Conservation (phyloP, 2,888 invertebrate species). For the Caenorhabditis zanzibari region DNA sequence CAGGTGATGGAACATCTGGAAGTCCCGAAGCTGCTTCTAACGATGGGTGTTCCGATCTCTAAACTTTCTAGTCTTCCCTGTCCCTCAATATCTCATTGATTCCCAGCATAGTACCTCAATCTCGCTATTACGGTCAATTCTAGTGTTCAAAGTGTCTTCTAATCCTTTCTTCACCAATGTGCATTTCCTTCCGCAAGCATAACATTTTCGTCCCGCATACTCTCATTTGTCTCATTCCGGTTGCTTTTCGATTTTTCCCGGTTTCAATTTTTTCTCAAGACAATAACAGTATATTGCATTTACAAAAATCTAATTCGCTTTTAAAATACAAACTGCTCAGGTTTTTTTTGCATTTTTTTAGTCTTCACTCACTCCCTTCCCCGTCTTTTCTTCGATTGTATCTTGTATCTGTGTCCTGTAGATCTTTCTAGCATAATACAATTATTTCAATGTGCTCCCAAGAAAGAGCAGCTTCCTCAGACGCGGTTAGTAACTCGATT, state of each 20-base stretch:
- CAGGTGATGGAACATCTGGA: conserved; percentile 63
- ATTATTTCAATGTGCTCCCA: conserved; percentile 46
- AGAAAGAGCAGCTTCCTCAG: conserved; percentile 44
- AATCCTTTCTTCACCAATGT: neutral
- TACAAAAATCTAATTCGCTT: conserved; percentile 60
- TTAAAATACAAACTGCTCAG: conserved; percentile 65
- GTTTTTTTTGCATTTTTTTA: conserved; percentile 15
- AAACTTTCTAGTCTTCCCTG: neutral
- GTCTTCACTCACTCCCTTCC: neutral
- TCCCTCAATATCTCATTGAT: neutral
- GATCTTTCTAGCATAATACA: conserved; percentile 60
- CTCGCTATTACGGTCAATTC: conserved; percentile 47
- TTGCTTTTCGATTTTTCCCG: conserved; percentile 26
- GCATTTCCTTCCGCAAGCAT: conserved; percentile 38
- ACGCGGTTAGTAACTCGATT: conserved; percentile 58
- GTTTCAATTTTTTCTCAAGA: conserved; percentile 13
- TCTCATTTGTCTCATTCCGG: conserved; percentile 49
- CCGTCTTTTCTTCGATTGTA: neutral
- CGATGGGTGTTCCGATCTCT: conserved; percentile 52
- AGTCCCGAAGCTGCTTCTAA: conserved; percentile 61
- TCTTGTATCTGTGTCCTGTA: conserved; percentile 18
- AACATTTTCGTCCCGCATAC: conserved; percentile 54
- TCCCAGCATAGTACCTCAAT: conserved; percentile 48
- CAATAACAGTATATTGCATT: conserved; percentile 58
- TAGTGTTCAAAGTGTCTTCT: conserved; percentile 4